Base-by-base conservation (phyloP, 2,113 vertebrate species). In the Galemys pyrenaicus region DNA sequence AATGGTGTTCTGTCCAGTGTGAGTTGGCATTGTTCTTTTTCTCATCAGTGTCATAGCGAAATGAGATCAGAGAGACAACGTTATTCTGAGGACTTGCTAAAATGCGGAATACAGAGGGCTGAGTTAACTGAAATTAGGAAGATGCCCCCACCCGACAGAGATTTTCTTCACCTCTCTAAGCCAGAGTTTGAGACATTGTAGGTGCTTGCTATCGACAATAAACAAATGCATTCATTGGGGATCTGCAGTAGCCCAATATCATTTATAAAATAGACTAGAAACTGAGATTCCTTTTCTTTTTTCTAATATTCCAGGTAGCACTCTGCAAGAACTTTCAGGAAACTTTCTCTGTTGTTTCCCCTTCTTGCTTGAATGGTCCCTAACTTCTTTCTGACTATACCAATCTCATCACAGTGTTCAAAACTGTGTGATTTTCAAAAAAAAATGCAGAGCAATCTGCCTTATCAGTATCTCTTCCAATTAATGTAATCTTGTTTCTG, bases 401-500 rank as follows among this genome's bases (percentile, higher is more conserved):
- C 89, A 44, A 51, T 65, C 77, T 96, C 94, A 78, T 92, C 96
- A 94, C 90, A 87, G 39, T 96, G 97, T 97, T 96, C 75, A 94
- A 92, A 95, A 97, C 92, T 94, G 74, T 89, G 87, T 81, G 86
- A 35, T 93, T 96, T 96, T 88, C 75, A 81, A 91, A 65, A 95
- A 74, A 74, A 94, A 97, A 95, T 82, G 96, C 84, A 54, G 96
- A 96, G 89, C 84, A 93, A 97, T 96, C 96, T 97, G 97, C 96
- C 98, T 98, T 98, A 98, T 98, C 98, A 89, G 94, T 97, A 96
- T 98, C 97, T 98, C 94, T 98, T 96, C 97, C 98, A 98, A 98
- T 98, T 98, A 98, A 98, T 98, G 98, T 98, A 98, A 98, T 98
- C 98, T 98, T 98, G 98, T 98, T 98, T 98, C 98, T 98, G 98